Conservation (phyloP, 2,888 invertebrate genomes). For the Drosophila nr. perissopoda region DNA sequence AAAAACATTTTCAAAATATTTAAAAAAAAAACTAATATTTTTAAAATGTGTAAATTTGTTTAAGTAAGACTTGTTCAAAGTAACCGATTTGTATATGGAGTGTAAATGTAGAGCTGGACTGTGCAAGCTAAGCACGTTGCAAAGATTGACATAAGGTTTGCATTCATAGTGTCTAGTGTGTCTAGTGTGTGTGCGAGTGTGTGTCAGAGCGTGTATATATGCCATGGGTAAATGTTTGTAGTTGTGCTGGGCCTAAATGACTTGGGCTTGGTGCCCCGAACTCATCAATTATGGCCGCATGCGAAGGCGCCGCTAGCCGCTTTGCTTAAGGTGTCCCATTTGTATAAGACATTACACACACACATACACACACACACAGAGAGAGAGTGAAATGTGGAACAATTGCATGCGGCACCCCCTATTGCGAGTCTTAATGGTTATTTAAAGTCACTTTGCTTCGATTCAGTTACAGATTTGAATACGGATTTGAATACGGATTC, state of each 20-base stretch:
- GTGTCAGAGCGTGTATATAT: background rate
- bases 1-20: background rate
- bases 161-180: background rate
- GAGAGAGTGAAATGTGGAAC: slow-evolving; percentile 28
- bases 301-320: slow-evolving; percentile 52
- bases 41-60: background rate
- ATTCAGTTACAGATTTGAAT: slow-evolving; percentile 21
- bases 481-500: slow-evolving; percentile 24
- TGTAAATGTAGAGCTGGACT: background rate
- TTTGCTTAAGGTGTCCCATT: slow-evolving; percentile 56
- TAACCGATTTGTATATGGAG: background rate
- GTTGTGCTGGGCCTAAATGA: slow-evolving; percentile 44
- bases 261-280: slow-evolving; percentile 70
- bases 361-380: background rate
- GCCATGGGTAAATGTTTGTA: slow-evolving; percentile 10
- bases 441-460: slow-evolving; percentile 51
- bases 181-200: background rate
- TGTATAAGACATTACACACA: slow-evolving; percentile 43
- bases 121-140: slow-evolving; percentile 23
- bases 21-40: background rate
- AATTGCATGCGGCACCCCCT: slow-evolving; percentile 58
- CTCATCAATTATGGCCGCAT: slow-evolving; percentile 76
- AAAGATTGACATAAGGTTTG: slow-evolving; percentile 18
- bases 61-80: background rate
- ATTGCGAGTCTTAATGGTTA: slow-evolving; percentile 55